Evolutionary conservation across 2,797 vertebrate species (phyloP), one percentile per base, ranked within the genome.

Genomic region (Antrozous pallidus): DNA sequence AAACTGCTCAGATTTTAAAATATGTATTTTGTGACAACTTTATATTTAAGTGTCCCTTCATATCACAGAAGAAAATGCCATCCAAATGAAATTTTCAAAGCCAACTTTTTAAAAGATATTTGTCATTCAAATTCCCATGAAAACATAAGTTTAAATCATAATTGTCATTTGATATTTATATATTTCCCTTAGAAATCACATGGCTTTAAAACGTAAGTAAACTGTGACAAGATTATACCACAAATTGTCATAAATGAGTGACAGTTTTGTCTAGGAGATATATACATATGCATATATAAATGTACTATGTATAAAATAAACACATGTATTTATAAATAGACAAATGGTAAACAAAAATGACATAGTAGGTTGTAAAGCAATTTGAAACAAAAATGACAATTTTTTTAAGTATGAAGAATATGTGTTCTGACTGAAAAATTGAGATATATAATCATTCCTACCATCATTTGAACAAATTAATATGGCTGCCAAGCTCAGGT

Each of bases 71-170:
- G 56, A 97, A 95, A 94, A 91, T 90, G 82, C 22, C 77, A 93
- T 63, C 71, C 58, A 88, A 18, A 63, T 75, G 33, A 77, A 91
- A 94, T 58, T 94, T 93, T 94, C 85, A 92, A 94, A 94, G 74
- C 9, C 74, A 94, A 94, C 33, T 95, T 93, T 86, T 94, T 92
- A 93, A 67, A 67, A 67, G 88, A 93, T 16, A 90, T 75, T 77
- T 95, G 73, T 77, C 87, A 95, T 94, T 96, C 94, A 92, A 95
- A 96, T 94, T 91, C 65, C 36, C 93, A 91, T 61, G 65, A 94
- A 95, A 96, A 77, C 17, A 77, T 58, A 92, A 91, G 10, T 6
- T 95, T 94, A 91, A 91, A 36, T 90, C 88, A 47, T 38, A 89
- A 77, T 28, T 93, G 38, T 89, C 91, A 85, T 81, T 95, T 91